Evolutionary conservation across 2,797 vertebrate genomes (phyloP).

Genomic region (Periparus ater): DNA sequence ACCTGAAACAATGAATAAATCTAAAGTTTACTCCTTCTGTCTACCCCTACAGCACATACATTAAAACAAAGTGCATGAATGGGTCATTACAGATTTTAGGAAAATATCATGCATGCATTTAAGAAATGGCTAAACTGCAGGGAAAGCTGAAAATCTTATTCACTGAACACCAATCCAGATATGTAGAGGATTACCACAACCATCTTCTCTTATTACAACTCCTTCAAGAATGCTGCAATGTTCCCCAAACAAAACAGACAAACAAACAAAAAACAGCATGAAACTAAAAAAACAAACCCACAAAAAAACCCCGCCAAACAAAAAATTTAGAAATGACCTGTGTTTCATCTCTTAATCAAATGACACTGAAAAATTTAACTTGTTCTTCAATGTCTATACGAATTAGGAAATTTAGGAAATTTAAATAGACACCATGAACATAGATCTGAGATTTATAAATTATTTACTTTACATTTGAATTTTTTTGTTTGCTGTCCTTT

Average conservation of each 20-base stretch:
- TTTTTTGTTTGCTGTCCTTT: background rate
- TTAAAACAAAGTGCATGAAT: background rate
- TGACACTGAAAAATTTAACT: background rate
- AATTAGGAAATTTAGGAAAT: background rate
- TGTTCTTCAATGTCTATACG: background rate
- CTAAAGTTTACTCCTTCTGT: background rate
- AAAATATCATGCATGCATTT: background rate
- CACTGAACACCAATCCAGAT: background rate
- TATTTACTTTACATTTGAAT: background rate
- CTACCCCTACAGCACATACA: background rate
- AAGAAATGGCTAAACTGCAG: background rate
- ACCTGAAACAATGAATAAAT: conserved; percentile 44
- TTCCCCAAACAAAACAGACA: background rate
- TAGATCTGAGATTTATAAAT: background rate
- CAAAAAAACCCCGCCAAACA: accelerated
- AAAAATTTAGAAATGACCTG: background rate
- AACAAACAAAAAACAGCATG: too few species aligned
- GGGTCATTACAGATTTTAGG: background rate
- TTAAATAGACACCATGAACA: background rate
- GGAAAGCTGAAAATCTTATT: background rate
- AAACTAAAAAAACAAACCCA: background rate
- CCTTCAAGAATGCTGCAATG: background rate
- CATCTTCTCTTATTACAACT: background rate
- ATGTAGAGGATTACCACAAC: background rate
- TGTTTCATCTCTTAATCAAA: background rate